phyloP scores from a whole-genome alignment of 2,113 vertebrate genomes.

The Arizona elegans region DNA sequence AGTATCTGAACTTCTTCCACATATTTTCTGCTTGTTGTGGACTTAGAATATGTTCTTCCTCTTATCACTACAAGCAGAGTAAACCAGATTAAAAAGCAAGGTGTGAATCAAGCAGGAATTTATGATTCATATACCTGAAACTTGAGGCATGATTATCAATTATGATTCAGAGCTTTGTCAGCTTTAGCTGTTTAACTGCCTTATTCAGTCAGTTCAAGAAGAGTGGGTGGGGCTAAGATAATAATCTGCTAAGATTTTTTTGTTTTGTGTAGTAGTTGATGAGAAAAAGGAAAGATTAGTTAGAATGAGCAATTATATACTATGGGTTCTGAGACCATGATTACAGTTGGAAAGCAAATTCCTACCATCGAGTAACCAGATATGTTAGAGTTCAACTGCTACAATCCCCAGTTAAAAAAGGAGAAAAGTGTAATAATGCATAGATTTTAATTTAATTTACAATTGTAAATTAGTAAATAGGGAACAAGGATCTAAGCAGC shows the following conservation, averaged over 20 bases:
- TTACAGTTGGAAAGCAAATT: background rate
- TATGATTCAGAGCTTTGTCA: conserved; percentile 61
- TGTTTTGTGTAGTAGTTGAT: background rate
- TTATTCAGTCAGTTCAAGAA: conserved; percentile 33
- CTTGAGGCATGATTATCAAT: conserved; percentile 51
- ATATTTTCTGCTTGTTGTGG: background rate
- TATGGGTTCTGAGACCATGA: background rate
- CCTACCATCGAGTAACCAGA: background rate
- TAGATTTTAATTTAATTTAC: background rate
- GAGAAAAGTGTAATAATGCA: background rate
- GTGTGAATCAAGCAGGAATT: conserved; percentile 55
- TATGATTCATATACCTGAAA: conserved; percentile 45
- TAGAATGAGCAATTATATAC: background rate
- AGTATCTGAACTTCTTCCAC: background rate
- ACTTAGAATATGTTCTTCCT: background rate
- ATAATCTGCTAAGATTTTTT: background rate
- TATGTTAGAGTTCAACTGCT: background rate
- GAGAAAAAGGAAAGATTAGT: conserved; percentile 10
- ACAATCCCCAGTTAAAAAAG: background rate
- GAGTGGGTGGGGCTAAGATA: background rate
- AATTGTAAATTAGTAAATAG: background rate
- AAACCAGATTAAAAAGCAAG: background rate
- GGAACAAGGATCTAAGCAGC: background rate
- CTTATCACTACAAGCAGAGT: background rate
- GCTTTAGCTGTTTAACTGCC: conserved; percentile 28